phyloP scores from a whole-genome alignment of 2,888 invertebrate genomes.

The Napeogenes inachia region DNA sequence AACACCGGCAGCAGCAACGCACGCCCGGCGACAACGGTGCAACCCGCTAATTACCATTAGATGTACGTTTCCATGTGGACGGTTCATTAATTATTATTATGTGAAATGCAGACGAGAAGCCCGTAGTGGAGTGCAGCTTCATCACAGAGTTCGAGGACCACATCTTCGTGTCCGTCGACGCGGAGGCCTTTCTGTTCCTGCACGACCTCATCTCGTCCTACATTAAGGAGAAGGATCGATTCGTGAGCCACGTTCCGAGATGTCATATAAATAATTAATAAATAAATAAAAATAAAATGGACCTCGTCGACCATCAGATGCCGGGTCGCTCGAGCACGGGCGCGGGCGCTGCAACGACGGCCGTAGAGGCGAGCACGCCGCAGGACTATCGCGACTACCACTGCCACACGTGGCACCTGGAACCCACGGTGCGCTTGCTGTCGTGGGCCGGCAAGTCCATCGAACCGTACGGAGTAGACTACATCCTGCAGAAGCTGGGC shows the following conservation, averaged over 20 bases:
- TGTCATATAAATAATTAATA: no score
- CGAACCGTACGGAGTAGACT: constrained; percentile 98
- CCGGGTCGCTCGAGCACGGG: constrained; percentile 40
- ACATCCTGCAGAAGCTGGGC: constrained; percentile 97
- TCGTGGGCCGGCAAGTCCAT: constrained; percentile 97
- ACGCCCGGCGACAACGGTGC: constrained; percentile 81
- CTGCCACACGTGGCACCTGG: constrained; percentile 97
- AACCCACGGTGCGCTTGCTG: constrained; percentile 91
- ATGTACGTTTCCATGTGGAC: no score
- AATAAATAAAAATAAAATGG: not conserved
- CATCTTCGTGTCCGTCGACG: constrained; percentile 98
- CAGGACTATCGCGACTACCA: constrained; percentile 92
- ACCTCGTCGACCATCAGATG: constrained; percentile 39
- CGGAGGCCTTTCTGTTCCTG: constrained; percentile 98
- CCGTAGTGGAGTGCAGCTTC: constrained; percentile 96
- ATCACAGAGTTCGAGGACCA: constrained; percentile 99
- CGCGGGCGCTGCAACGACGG: constrained; percentile 23
- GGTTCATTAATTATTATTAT: not conserved
- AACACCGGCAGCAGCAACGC: constrained; percentile 87
- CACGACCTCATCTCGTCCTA: constrained; percentile 98
- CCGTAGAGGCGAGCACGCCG: constrained; percentile 63
- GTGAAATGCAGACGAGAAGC: constrained; percentile 81
- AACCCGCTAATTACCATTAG: not conserved
- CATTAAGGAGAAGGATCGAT: constrained; percentile 93
- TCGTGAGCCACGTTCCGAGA: constrained; percentile 69